Evolutionary conservation across 2,113 vertebrate genomes (phyloP).

Genomic region (Oreochromis tanganicae): DNA sequence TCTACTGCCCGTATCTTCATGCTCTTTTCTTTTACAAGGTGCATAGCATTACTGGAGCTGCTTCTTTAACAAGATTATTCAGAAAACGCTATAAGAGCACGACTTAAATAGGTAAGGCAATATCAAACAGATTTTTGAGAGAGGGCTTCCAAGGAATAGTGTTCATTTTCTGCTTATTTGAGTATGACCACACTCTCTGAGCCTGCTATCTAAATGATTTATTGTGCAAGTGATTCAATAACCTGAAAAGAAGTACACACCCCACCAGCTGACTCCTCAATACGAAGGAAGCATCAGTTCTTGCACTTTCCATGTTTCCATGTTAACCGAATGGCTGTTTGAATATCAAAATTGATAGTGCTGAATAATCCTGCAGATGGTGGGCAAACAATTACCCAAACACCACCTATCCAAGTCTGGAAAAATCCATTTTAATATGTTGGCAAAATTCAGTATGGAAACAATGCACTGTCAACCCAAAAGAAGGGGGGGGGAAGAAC

Average conservation of each 20-base stretch:
- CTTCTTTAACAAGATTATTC: constrained; percentile 8
- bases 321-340: not conserved
- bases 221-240: constrained; percentile 26
- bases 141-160: not conserved
- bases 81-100: not conserved
- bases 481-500: fast-evolving
- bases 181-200: not conserved
- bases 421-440: constrained; percentile 25
- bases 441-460: constrained; percentile 8
- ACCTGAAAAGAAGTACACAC: not conserved
- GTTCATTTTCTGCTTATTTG: constrained; percentile 23
- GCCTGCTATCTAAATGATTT: constrained; percentile 17
- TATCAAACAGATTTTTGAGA: not conserved
- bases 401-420: not conserved
- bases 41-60: not conserved
- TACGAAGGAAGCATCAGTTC: not conserved
- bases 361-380: constrained; percentile 1
- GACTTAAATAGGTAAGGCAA: not conserved
- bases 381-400: not conserved
- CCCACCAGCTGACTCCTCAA: not conserved
- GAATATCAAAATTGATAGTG: not conserved
- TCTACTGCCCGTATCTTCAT: not conserved
- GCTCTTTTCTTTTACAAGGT: not conserved
- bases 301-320: not conserved
- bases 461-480: not conserved